Evolutionary conservation across 2,113 vertebrate species (phyloP).

Genomic region (Sturnus vulgaris): DNA sequence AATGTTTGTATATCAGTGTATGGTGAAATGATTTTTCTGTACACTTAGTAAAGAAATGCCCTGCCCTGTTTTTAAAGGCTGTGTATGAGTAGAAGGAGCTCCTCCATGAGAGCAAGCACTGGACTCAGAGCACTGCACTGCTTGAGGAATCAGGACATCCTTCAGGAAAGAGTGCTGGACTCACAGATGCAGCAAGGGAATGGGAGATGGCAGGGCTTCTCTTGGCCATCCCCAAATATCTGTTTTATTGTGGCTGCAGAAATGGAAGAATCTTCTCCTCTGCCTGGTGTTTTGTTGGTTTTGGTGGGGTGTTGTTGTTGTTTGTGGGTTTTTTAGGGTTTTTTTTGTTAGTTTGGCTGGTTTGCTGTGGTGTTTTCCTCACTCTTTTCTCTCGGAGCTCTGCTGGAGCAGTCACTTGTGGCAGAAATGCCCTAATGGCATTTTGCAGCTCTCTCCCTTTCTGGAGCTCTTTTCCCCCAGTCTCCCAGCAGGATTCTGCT

Average conservation of each 20-base stretch:
- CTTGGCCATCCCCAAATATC: neutral
- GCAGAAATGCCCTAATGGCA: neutral
- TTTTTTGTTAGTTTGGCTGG: neutral
- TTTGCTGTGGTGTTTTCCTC: neutral
- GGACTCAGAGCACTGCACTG: neutral
- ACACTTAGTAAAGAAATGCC: neutral
- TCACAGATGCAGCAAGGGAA: neutral
- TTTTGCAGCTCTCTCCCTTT: neutral
- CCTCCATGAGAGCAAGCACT: neutral
- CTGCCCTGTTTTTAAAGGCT: neutral
- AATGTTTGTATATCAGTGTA: neutral
- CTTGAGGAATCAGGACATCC: neutral
- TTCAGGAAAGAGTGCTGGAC: neutral
- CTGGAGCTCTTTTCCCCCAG: neutral
- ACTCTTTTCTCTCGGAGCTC: neutral
- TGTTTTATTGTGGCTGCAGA: neutral
- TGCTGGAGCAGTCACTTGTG: neutral
- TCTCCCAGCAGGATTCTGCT: neutral
- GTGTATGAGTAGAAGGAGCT: neutral
- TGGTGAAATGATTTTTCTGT: neutral
- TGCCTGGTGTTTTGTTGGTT: fast-evolving
- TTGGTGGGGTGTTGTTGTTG: neutral
- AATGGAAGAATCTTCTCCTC: neutral
- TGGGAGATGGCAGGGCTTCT: neutral
- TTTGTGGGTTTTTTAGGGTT: neutral